Base-by-base conservation (phyloP, 2,113 vertebrate species). In the Salvator merianae region DNA sequence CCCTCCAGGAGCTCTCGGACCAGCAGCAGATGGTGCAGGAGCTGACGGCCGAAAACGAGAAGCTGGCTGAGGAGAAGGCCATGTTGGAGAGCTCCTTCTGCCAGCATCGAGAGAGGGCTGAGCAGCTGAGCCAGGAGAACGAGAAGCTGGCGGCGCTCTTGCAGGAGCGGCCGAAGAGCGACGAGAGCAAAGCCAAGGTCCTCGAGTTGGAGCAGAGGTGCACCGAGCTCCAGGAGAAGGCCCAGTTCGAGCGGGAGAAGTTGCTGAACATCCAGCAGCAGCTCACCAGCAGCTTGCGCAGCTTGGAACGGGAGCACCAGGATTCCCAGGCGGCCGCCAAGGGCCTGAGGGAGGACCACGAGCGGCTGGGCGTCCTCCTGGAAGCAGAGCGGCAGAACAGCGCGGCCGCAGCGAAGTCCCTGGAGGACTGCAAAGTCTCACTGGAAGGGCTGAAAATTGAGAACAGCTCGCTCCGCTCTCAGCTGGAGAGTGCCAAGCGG, bases 1-100 rank as follows among this genome's bases (percentile, higher is more conserved):
- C 98, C 2, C 75, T 99, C 69, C 98, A 99, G 86, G 98, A 99
- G 89, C 92, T 99, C 12, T 97, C 98, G 0, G 98, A 99, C 92
- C 98, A 99, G 93, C 98, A 99, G 90, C 98, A 99, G 84, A 96
- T 99, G 93, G 97, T 99, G 28, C 98, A 98, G 93, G 98, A 99
- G 88, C 91, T 99, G 90, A 99, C 98, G 0, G 93, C 97, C 0
- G 98, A 99, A 89, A 99, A 98, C 0, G 98, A 99, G 94, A 98
- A 98, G 30, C 94, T 99, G 50, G 94, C 93, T 1, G 97, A 98
- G 20, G 98, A 99, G 91, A 99, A 98, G 87, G 94, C 96, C 30
- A 95, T 98, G 38, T 89, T 99, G 88, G 98, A 99, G 92, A 96
- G 96, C 1, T 98, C 98, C 1, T 97, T 99, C 77, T 97, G 95